A percentile compares a stretch with the other conserved stretches of the same genome.
Evolutionary conservation across 2,797 vertebrate species (phyloP).

Genomic region (Phoxinus dragarum): DNA sequence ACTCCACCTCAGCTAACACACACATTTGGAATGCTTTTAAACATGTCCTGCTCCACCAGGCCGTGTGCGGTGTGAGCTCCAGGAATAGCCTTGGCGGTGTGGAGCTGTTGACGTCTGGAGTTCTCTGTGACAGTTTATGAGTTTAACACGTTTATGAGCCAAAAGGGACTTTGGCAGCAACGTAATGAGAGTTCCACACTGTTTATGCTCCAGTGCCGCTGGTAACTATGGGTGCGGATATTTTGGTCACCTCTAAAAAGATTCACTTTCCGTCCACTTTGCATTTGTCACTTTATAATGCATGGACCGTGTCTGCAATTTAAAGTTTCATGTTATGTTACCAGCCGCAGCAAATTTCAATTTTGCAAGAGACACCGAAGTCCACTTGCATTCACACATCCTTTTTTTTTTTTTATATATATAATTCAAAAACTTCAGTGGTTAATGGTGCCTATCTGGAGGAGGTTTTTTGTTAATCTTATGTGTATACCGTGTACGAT

Average conservation of each 20-base stretch:
- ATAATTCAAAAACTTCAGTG: conserved; percentile 2
- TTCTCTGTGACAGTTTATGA: conserved; percentile 39
- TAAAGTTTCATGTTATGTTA: neutral
- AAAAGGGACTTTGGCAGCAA: conserved; percentile 32
- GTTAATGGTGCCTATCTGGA: neutral
- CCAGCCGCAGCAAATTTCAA: neutral
- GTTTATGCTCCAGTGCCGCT: conserved; percentile 21
- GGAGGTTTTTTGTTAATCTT: neutral
- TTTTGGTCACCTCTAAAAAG: conserved; percentile 52
- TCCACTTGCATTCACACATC: neutral
- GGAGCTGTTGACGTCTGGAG: conserved; percentile 40
- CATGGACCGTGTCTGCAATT: neutral
- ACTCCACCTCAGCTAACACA: neutral
- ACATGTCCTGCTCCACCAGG: conserved; percentile 47
- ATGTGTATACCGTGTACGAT: neutral
- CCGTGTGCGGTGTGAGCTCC: conserved; percentile 19
- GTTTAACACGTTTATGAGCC: conserved; percentile 46
- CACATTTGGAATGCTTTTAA: neutral
- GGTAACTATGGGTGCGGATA: conserved; percentile 35
- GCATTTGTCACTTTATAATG: neutral
- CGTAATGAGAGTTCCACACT: conserved; percentile 38
- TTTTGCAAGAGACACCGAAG: conserved; percentile 12
- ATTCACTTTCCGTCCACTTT: neutral
- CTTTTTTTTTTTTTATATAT: neutral
- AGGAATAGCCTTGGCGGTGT: conserved; percentile 27